Evolutionary conservation across 2,113 vertebrate species (phyloP).

Genomic region (Microcebus murinus): DNA sequence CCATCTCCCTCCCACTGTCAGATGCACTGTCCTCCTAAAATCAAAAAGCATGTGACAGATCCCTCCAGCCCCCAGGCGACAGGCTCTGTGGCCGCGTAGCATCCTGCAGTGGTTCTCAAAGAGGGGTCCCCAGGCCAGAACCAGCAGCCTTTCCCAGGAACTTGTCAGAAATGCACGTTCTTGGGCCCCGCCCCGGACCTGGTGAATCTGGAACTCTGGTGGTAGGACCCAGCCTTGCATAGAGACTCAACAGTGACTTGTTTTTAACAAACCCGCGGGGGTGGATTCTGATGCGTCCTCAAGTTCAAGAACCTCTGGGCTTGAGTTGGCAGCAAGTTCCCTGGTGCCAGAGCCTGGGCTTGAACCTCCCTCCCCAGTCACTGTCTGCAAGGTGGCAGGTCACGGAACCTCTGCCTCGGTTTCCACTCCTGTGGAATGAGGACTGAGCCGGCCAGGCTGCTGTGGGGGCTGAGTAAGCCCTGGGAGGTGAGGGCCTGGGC

Average conservation of each 20-base stretch:
- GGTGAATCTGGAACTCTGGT: neutral
- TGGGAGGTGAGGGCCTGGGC: neutral
- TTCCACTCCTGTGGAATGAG: neutral
- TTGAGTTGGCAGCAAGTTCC: neutral
- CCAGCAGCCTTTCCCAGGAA: neutral
- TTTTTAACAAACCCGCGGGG: neutral
- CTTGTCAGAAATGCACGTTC: neutral
- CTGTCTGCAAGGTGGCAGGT: too few species aligned
- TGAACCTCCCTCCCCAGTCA: neutral
- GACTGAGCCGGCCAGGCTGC: neutral
- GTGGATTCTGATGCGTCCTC: accelerated
- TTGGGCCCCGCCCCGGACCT: neutral
- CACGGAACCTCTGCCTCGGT: neutral
- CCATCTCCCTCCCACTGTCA: neutral
- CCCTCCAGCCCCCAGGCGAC: accelerated
- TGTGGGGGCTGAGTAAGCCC: neutral
- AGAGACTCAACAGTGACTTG: neutral
- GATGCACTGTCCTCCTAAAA: neutral
- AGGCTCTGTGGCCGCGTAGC: neutral
- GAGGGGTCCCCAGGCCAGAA: neutral
- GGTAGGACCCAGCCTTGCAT: neutral
- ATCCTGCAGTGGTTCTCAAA: neutral
- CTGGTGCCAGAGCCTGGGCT: neutral
- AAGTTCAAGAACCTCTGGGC: neutral
- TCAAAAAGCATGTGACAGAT: accelerated